phyloP scores from a whole-genome alignment of 2,888 invertebrate species.

The Sthenelais limicola region DNA sequence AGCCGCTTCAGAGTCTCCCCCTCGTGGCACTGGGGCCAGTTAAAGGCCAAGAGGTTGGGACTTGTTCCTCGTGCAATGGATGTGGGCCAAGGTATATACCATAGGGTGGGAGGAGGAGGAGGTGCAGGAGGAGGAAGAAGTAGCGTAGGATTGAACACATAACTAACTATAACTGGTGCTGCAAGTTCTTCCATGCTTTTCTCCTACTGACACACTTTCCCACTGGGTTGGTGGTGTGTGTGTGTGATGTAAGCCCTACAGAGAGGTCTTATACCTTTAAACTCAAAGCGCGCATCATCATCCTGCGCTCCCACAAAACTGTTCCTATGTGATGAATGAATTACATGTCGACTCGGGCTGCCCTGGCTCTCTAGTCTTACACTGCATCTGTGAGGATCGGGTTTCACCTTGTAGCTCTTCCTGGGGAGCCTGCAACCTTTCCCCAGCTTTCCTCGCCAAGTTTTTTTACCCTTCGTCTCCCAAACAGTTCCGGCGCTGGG shows the following conservation, averaged over 20 bases:
- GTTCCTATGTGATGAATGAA: slow-evolving; percentile 39
- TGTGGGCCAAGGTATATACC: slow-evolving; percentile 24
- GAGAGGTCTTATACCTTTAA: too few relatives aligned
- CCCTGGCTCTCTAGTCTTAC: slow-evolving; percentile 4
- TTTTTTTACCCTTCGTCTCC: slow-evolving; percentile 1
- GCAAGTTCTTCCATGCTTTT: too few relatives aligned
- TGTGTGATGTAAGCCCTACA: too few relatives aligned
- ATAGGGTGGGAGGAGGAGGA: too few relatives aligned
- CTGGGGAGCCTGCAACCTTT: slow-evolving; percentile 24
- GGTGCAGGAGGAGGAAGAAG: too few relatives aligned
- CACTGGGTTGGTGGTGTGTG: too few relatives aligned
- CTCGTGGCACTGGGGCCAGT: slow-evolving; percentile 21
- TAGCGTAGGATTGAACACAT: too few relatives aligned
- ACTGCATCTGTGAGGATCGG: background rate
- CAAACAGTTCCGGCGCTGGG: background rate
- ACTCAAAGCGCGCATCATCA: too few relatives aligned
- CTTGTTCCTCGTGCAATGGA: background rate
- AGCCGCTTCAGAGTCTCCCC: slow-evolving; percentile 21
- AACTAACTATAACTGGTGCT: too few relatives aligned
- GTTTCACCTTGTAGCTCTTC: background rate
- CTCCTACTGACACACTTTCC: too few relatives aligned
- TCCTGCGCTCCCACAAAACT: too few relatives aligned
- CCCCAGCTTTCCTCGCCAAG: slow-evolving; percentile 19
- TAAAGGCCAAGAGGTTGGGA: slow-evolving; percentile 24
- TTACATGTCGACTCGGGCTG: background rate